phyloP scores from a whole-genome alignment of 2,888 invertebrate species.

The Pachymerium ferrugineum region DNA sequence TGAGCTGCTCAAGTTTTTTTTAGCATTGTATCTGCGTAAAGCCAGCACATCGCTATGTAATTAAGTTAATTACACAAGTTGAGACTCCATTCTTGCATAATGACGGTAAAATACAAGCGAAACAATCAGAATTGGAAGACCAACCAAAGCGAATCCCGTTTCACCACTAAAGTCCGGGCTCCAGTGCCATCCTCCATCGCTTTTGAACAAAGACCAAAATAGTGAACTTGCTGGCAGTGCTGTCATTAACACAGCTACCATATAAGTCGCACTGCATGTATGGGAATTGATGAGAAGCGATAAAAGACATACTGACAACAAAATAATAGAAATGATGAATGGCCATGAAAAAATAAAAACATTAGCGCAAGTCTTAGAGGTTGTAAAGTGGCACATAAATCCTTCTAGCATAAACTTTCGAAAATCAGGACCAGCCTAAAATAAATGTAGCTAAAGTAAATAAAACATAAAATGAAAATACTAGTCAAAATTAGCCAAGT shows the following conservation, averaged over 20 bases:
- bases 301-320: constrained; percentile 30
- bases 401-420: constrained; percentile 30
- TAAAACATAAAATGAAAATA: not conserved
- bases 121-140: constrained; percentile 34
- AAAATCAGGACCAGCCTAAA: constrained; percentile 36
- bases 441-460: not conserved
- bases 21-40: not conserved
- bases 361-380: constrained; percentile 8
- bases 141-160: constrained; percentile 35
- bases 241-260: constrained; percentile 32
- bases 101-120: constrained; percentile 33
- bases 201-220: constrained; percentile 35
- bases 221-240: constrained; percentile 34
- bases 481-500: not conserved
- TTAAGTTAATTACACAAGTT: not conserved
- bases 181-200: constrained; percentile 32
- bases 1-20: not conserved
- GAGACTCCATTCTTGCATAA: constrained; percentile 33
- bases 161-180: constrained; percentile 35
- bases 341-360: constrained; percentile 30
- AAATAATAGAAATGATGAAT: constrained; percentile 31
- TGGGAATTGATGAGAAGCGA: constrained; percentile 30
- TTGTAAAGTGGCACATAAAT: constrained; percentile 32
- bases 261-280: constrained; percentile 34
- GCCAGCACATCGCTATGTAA: too few relatives aligned